Evolutionary conservation across 2,888 invertebrate genomes (phyloP), one percentile per base, ranked within the genome.

Genomic region (Mythimna pallens): DNA sequence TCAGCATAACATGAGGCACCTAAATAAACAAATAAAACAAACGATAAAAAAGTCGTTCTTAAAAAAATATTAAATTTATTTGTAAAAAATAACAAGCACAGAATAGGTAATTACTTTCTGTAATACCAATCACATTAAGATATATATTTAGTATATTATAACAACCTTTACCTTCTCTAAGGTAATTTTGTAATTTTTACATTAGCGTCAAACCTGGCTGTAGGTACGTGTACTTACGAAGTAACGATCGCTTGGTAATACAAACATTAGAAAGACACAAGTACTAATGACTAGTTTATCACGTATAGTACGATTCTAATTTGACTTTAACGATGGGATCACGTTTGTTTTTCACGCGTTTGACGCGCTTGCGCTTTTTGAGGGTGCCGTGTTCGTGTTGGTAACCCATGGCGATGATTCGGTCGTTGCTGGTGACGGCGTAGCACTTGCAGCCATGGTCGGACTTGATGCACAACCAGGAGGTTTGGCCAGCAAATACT

Each of bases 381-480:
- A 78, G 50, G 65, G 88, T 52, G 52, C 12, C 65, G 70, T 94
- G 93, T 34, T 89, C 86, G 75, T 95, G 94, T 3, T 78, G 34
- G 70, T 90, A 70, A 7, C 90, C 91, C 66, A 92, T 88, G n/a
- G 89, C 89, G 40, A 93, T 76, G 65, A 95, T 78, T 30, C 80
- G 85, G 62, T 91, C 84, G 81, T 82, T 73, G 30, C 86, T 61
- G 1, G 95, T 95, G 79, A 94, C 83, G 20, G 89, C 93, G 78
- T 91, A 91, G 78, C 94, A 92, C 71, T 82, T 90, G 88, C 95
- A 95, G 65, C 95, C 95, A 22, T 86, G 87, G 85, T 95, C 95
- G 0, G 94, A 94, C 85, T 94, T 95, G 84, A 94, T 95, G 85
- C 95, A 95, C n/a, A 92, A 89, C 95, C 95, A 95, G 0, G 89